Conservation (phyloP, 2,113 vertebrate genomes). For the Emberiza fucata region DNA sequence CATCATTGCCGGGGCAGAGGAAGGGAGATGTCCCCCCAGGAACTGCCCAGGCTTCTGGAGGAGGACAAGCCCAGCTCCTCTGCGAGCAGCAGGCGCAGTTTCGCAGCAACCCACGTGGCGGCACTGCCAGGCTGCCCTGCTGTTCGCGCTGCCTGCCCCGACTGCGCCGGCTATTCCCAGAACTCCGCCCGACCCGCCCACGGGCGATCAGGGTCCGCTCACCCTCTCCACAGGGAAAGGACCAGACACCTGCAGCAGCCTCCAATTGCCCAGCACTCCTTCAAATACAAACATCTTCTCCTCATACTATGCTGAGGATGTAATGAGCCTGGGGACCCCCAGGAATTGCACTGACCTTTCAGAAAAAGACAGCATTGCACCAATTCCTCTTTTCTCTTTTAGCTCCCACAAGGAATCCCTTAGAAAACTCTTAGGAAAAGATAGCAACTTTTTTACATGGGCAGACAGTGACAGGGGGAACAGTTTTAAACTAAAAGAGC, state of each 20-base stretch:
- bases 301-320: neutral
- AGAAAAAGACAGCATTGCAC: neutral
- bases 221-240: neutral
- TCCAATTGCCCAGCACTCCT: neutral
- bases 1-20: no score
- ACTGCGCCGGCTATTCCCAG: neutral
- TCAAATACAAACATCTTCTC: neutral
- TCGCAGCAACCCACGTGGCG: neutral
- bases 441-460: neutral
- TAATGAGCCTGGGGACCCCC: rapidly evolving
- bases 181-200: neutral
- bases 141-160: neutral
- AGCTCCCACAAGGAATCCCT: neutral
- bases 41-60: neutral
- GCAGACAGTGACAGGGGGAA: neutral
- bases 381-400: neutral
- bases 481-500: neutral
- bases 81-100: neutral
- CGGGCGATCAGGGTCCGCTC: rapidly evolving
- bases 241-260: neutral
- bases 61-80: neutral
- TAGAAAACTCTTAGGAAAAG: neutral
- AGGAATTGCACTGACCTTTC: neutral
- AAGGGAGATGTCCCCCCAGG: rapidly evolving
- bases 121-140: constrained; percentile 22